These are phyloP conservation scores for Sphenodon punctatus DNA, from an alignment of 2,797 vertebrate species.

Conservation along the genomic window DNA sequence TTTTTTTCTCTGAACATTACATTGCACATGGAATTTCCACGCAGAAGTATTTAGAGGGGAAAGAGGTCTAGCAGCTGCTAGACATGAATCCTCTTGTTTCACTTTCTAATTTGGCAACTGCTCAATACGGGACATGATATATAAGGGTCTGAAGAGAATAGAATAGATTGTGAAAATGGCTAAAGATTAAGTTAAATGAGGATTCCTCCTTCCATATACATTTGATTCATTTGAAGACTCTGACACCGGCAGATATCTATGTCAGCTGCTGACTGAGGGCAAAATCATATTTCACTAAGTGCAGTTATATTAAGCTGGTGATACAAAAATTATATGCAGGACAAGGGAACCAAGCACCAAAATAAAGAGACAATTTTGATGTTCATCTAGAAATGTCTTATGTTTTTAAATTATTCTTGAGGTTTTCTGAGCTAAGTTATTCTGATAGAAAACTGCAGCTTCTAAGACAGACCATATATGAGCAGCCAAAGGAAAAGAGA, in stretches of 20 bases:
- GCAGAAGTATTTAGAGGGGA: not conserved
- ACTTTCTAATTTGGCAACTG: not conserved
- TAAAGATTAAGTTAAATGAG: not conserved
- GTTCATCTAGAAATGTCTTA: not conserved
- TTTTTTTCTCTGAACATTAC: not conserved
- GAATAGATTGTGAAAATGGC: not conserved
- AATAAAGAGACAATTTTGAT: not conserved
- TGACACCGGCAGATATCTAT: not conserved
- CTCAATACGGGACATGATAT: not conserved
- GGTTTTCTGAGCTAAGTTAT: not conserved
- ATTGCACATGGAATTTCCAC: not conserved
- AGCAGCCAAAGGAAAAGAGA: not conserved
- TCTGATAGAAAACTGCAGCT: not conserved
- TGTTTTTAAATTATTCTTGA: too few relatives aligned
- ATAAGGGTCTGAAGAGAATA: too few relatives aligned
- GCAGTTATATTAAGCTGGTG: not conserved
- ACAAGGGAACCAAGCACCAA: not conserved
- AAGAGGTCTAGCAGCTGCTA: not conserved
- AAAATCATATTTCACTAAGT: not conserved
- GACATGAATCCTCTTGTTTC: not conserved
- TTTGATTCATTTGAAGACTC: not conserved
- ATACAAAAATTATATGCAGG: not conserved
- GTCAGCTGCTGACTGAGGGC: not conserved
- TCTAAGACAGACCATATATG: not conserved
- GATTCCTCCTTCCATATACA: not conserved